Conservation (phyloP, 2,113 vertebrate species). For the Heloderma charlesbogerti region DNA sequence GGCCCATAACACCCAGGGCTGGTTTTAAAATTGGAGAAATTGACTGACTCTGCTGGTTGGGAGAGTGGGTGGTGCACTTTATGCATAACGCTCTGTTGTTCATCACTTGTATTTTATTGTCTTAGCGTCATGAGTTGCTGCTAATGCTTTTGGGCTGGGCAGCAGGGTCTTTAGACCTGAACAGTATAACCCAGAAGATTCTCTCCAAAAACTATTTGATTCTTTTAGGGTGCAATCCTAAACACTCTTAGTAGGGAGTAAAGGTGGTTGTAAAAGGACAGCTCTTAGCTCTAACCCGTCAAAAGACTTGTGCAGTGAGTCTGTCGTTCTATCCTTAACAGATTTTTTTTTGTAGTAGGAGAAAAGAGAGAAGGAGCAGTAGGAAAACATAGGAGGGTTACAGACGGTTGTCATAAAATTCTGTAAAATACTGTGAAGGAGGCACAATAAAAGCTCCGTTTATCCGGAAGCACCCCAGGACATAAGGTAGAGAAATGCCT, state of each 20-base stretch:
- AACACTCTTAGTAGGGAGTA: not conserved
- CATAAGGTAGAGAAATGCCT: not conserved
- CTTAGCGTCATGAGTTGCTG: not conserved
- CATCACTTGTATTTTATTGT: not conserved
- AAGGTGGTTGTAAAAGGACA: too few relatives aligned
- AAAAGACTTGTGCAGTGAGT: too few relatives aligned
- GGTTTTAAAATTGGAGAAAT: not conserved
- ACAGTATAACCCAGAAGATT: not conserved
- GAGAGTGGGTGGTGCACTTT: not conserved
- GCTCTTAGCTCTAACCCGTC: too few relatives aligned
- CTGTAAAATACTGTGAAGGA: too few relatives aligned
- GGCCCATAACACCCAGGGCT: not conserved
- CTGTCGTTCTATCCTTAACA: too few relatives aligned
- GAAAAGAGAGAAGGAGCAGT: too few relatives aligned
- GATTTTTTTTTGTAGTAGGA: too few relatives aligned
- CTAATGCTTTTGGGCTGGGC: not conserved
- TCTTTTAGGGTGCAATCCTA: not conserved
- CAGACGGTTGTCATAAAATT: too few relatives aligned
- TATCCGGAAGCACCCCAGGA: too few relatives aligned
- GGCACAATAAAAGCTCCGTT: too few relatives aligned
- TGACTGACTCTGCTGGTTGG: not conserved
- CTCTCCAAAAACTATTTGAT: not conserved
- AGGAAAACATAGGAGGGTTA: too few relatives aligned
- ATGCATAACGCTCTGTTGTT: not conserved
- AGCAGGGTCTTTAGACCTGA: not conserved